Evolutionary conservation across 2,113 vertebrate species (phyloP).

Genomic region (Halcyon senegalensis): DNA sequence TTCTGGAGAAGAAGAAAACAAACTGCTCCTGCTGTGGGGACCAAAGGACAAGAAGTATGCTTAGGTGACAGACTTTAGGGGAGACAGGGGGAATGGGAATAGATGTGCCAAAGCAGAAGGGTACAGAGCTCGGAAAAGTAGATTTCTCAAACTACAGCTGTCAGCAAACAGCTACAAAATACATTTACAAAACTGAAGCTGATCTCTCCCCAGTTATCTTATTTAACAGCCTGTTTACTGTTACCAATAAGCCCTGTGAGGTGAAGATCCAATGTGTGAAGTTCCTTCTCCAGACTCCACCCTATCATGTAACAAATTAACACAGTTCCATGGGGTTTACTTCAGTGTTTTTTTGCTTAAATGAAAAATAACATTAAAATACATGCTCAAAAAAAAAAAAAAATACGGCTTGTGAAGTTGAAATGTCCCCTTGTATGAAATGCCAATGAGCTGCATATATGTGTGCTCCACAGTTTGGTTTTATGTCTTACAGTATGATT

Average conservation of each 20-base stretch:
- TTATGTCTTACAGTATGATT: background rate
- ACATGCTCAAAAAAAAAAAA: background rate
- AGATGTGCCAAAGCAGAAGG: background rate
- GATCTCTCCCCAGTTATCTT: background rate
- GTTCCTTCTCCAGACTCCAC: background rate
- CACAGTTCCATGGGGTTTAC: fast-evolving
- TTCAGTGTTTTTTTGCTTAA: background rate
- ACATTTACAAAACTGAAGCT: background rate
- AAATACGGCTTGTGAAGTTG: background rate
- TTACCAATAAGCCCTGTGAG: background rate
- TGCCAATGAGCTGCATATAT: background rate
- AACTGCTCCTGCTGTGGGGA: background rate
- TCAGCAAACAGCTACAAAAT: constrained; percentile 16
- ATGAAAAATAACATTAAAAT: background rate
- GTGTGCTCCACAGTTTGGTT: background rate
- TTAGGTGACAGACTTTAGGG: background rate
- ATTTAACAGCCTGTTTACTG: background rate
- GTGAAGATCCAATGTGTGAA: background rate
- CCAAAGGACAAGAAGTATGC: background rate
- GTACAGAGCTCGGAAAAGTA: background rate
- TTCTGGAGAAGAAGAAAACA: fast-evolving
- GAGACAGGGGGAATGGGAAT: background rate
- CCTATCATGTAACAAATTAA: background rate
- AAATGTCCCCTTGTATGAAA: background rate
- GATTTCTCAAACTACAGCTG: background rate